These are phyloP conservation scores for Lasioglossum zephyrum DNA, from an alignment of 2,888 invertebrate species.

Conservation along the genomic window DNA sequence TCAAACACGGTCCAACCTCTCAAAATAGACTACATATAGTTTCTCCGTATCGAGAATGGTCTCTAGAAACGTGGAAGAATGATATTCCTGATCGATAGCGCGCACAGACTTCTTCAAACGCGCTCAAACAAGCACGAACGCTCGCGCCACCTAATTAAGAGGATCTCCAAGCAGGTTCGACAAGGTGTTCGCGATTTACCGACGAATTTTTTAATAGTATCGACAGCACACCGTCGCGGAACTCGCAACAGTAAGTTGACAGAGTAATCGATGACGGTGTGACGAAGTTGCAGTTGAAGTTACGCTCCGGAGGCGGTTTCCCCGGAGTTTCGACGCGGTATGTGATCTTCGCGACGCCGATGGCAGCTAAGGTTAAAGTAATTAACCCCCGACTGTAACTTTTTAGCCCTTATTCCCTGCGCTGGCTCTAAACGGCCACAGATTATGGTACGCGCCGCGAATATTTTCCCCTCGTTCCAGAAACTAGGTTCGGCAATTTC, in stretches of 20 bases:
- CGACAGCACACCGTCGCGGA: not conserved
- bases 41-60: not conserved
- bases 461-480: constrained; percentile 21
- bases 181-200: not conserved
- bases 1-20: not conserved
- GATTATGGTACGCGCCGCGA: constrained; percentile 38
- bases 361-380: constrained; percentile 51
- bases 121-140: constrained; percentile 46
- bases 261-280: constrained; percentile 42
- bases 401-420: constrained; percentile 31
- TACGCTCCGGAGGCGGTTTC: constrained; percentile 24
- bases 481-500: constrained; percentile 2
- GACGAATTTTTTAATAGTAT: not conserved
- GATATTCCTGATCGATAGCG: not conserved
- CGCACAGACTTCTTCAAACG: constrained; percentile 24
- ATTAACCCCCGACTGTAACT: constrained; percentile 48
- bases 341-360: constrained; percentile 25
- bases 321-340: constrained; percentile 35
- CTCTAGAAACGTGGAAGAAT: not conserved
- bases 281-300: constrained; percentile 3
- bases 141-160: not conserved
- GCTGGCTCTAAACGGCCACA: not conserved
- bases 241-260: constrained; percentile 8
- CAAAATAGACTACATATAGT: not conserved
- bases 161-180: not conserved